These are phyloP conservation scores for Hypomesus transpacificus DNA, from an alignment of 2,113 vertebrate species.

Conservation along the genomic window DNA sequence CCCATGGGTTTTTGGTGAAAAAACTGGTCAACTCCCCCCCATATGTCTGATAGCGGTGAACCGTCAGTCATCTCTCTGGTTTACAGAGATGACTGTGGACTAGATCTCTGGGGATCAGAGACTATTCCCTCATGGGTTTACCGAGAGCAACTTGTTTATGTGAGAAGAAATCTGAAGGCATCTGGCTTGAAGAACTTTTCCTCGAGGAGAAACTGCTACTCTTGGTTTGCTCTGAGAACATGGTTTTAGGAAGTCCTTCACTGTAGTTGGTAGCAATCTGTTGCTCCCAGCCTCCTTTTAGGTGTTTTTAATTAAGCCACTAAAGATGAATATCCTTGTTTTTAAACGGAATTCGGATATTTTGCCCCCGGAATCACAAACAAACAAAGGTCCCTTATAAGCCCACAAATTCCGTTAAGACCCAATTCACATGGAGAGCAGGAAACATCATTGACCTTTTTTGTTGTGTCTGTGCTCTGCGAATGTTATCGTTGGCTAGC, in stretches of 20 bases:
- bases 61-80: conserved; percentile 39
- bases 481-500: conserved; percentile 59
- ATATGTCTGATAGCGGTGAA: conserved; percentile 37
- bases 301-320: conserved; percentile 63
- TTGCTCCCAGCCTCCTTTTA: conserved; percentile 40
- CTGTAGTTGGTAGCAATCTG: conserved; percentile 3
- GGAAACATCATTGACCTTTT: conserved; percentile 42
- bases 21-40: conserved; percentile 42
- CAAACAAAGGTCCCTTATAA: conserved; percentile 40
- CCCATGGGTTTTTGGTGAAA: conserved; percentile 32
- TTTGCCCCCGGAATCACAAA: conserved; percentile 40
- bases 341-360: conserved; percentile 45
- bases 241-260: too few relatives aligned
- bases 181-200: conserved; percentile 14
- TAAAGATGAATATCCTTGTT: conserved; percentile 47
- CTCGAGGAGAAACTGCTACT: too few relatives aligned
- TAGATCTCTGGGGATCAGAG: conserved; percentile 21
- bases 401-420: conserved; percentile 32
- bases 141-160: conserved; percentile 21
- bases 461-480: conserved; percentile 26
- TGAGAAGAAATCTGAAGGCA: conserved; percentile 40
- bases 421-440: conserved; percentile 23
- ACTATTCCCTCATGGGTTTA: conserved; percentile 38
- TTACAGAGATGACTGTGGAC: background rate
- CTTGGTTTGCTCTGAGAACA: too few relatives aligned